Percentiles rank a stretch among this genome's conserved stretches.
These are phyloP conservation scores for Luperina nickerlii DNA, from an alignment of 2,888 invertebrate species.

Conservation along the genomic window DNA sequence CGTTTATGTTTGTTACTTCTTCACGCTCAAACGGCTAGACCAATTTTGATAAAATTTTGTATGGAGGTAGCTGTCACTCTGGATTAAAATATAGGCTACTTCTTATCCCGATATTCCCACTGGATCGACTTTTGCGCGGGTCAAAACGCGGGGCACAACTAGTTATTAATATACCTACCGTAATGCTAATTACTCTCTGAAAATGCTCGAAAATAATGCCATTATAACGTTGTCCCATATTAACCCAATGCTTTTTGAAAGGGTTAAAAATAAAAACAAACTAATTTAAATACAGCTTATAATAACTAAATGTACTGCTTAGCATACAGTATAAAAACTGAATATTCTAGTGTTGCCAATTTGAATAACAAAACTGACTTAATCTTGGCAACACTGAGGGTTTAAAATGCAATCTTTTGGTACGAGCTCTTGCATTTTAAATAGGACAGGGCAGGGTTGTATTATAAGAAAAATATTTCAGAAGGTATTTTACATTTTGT, in stretches of 20 bases:
- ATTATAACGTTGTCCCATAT: no score
- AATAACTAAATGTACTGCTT: not conserved
- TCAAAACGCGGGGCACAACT: no score
- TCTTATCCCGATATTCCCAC: no score
- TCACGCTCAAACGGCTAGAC: no score
- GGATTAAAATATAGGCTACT: no score
- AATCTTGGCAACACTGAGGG: slow-evolving; percentile 30
- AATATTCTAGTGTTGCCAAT: slow-evolving; percentile 51
- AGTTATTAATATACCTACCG: no score
- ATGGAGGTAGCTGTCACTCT: no score
- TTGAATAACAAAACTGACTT: slow-evolving; percentile 56
- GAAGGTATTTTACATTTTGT: not conserved
- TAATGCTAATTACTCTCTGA: no score
- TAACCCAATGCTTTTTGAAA: not conserved
- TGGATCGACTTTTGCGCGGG: no score
- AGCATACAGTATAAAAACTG: slow-evolving; percentile 13
- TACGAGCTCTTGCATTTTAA: slow-evolving; percentile 39
- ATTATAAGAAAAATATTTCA: not conserved
- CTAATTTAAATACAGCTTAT: not conserved
- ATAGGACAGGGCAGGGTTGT: not conserved
- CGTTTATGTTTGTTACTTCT: no score
- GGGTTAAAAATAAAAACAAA: not conserved
- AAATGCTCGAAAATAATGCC: no score
- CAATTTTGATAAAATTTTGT: no score
- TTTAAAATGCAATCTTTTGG: slow-evolving; percentile 51